Conservation (phyloP, 2,797 vertebrate genomes). For the Eremophila alpestris region DNA sequence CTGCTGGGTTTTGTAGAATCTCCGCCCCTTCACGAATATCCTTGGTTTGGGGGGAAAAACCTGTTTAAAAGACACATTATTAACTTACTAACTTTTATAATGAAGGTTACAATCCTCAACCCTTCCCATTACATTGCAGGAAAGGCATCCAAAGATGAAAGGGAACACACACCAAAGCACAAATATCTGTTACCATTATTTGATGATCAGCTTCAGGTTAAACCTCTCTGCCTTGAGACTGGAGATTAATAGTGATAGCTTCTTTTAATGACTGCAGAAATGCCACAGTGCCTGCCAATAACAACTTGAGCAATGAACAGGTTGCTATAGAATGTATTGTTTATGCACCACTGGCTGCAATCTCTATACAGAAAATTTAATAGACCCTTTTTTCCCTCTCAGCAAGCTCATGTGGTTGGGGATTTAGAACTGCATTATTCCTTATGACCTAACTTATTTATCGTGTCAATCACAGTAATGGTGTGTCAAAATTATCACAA, state of each 20-base stretch:
- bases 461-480: constrained; percentile 43
- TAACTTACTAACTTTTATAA: neutral
- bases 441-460: constrained; percentile 51
- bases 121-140: neutral
- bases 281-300: constrained; percentile 41
- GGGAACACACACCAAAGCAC: neutral
- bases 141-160: neutral
- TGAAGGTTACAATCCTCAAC: neutral
- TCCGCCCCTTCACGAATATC: neutral
- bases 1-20: neutral
- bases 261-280: constrained; percentile 51
- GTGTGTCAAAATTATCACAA: constrained; percentile 47
- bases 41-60: neutral
- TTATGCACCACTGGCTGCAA: constrained; percentile 29
- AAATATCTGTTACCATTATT: neutral
- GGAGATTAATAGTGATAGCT: constrained; percentile 51
- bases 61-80: neutral
- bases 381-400: constrained; percentile 13
- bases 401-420: constrained; percentile 28
- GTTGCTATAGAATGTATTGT: constrained; percentile 54
- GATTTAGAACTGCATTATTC: constrained; percentile 52
- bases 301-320: constrained; percentile 57
- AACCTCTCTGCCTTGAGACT: constrained; percentile 33
- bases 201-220: constrained; percentile 48
- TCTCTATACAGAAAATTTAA: constrained; percentile 51